phyloP scores from a whole-genome alignment of 2,797 vertebrate genomes.

The Pyrocephalus nanus region DNA sequence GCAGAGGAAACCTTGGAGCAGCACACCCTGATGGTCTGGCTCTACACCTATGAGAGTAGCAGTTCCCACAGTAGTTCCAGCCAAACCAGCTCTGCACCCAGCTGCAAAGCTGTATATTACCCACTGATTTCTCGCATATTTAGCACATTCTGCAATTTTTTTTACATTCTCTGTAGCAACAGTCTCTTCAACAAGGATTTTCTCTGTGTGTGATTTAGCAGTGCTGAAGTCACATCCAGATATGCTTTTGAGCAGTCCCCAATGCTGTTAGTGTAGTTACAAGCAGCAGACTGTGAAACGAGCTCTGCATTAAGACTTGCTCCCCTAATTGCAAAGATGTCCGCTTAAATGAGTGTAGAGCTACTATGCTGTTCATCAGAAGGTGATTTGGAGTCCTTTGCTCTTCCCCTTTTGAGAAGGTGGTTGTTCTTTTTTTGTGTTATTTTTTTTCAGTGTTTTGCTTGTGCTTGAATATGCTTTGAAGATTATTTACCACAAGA shows the following conservation, averaged over 20 bases:
- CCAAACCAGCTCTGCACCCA: neutral
- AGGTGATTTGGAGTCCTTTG: neutral
- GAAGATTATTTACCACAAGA: constrained; percentile 14
- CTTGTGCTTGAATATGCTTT: neutral
- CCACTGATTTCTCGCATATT: neutral
- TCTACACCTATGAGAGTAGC: neutral
- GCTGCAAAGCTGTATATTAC: neutral
- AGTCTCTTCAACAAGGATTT: neutral
- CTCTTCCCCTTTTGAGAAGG: neutral
- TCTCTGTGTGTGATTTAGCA: neutral
- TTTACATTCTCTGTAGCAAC: neutral
- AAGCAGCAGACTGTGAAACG: constrained; percentile 12
- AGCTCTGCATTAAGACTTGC: neutral
- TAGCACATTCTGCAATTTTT: neutral
- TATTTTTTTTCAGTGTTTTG: neutral
- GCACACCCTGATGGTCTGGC: neutral
- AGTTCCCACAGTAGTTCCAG: neutral
- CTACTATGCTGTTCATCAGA: neutral
- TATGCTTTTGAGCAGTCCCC: neutral
- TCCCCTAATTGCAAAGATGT: neutral
- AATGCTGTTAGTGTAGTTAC: neutral
- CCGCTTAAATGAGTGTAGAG: neutral
- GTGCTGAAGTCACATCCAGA: neutral
- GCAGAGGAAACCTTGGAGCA: neutral
- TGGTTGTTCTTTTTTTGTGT: neutral